Base-by-base conservation (phyloP, 2,888 invertebrate species). In the Seladonia tumulorum region DNA sequence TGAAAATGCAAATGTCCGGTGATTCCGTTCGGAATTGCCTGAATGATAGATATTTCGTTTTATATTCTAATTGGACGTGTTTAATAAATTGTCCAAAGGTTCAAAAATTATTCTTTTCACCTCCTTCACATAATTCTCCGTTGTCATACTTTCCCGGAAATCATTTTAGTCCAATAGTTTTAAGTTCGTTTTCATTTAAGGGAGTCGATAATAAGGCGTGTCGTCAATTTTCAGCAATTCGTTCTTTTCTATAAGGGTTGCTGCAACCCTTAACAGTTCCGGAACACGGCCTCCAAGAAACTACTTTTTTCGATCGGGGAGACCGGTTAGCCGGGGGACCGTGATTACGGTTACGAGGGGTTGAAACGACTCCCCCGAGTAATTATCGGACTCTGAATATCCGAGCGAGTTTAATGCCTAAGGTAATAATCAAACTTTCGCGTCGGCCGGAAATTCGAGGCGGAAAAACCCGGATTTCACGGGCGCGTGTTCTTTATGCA, bases 351-450 rank as follows among this genome's bases (percentile, higher is more conserved):
- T 74, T 53, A 63, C 45, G n/a, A 42, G 53, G 76, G 63, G 63
- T 29, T 29, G 63, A 29, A 63, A 63, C 63, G 25, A 7, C 49
- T 86, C 88, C 83, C 86, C 77, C 49, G 83, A 79, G 88, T 88
- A 84, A 86, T 88, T 88, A 88, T 76, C 71, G 63, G 78, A 81
- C 83, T 88, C 71, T 25, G 79, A 76, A 76, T 79, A 81, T 79
- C 82, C 66, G n/a, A 53, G 66, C 78, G 80, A 84, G 82, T 88
- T 81, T 76, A 47, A 81, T 76, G 82, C 76, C 81, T 75, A 42
- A 76, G 83, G 88, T 86, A 84, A 82, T 84, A 84, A 88, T 88
- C 82, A 80, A 88, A 88, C 81, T 88, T 88, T 88, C 68, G 60
- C 63, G 76, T 63, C 74, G 68, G 25, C 18, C 18, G 42, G 70